Evolutionary conservation across 2,797 vertebrate genomes (phyloP).

Genomic region (Aphelocoma californica): DNA sequence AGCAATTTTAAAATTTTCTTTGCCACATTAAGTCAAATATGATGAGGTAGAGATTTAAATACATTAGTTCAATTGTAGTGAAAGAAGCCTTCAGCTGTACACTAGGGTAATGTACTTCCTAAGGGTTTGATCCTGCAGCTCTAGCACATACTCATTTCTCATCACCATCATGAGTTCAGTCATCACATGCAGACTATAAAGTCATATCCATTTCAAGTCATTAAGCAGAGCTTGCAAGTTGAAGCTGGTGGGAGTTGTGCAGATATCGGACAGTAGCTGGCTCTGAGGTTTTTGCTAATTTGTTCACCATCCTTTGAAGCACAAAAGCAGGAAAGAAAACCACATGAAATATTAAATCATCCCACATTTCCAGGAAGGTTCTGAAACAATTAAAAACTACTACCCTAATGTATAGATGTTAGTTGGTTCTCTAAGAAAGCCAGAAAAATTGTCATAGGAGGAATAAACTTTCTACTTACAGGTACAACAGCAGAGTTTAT

Average conservation of each 20-base stretch:
- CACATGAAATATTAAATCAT: conserved; percentile 1
- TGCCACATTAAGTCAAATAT: background rate
- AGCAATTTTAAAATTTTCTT: background rate
- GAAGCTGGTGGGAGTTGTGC: background rate
- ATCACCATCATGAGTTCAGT: background rate
- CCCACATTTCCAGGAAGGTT: background rate
- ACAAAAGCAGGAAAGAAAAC: conserved; percentile 12
- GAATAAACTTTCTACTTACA: background rate
- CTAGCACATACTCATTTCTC: background rate
- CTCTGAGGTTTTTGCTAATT: conserved; percentile 19
- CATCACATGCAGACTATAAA: background rate
- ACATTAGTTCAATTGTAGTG: background rate
- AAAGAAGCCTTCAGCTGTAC: background rate
- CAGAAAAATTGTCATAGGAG: background rate
- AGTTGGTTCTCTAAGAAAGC: background rate
- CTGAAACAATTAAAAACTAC: conserved; percentile 13
- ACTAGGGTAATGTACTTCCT: background rate
- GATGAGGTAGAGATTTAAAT: background rate
- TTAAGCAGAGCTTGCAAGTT: background rate
- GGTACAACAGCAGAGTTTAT: background rate
- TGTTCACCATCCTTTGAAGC: conserved; percentile 3
- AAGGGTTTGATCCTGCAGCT: background rate
- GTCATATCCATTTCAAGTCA: background rate
- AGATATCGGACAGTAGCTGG: background rate
- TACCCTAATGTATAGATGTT: background rate